Percentiles rank a stretch among this genome's conserved stretches.
Evolutionary conservation across 2,888 invertebrate species (phyloP).

Genomic region (Lasioglossum morio): DNA sequence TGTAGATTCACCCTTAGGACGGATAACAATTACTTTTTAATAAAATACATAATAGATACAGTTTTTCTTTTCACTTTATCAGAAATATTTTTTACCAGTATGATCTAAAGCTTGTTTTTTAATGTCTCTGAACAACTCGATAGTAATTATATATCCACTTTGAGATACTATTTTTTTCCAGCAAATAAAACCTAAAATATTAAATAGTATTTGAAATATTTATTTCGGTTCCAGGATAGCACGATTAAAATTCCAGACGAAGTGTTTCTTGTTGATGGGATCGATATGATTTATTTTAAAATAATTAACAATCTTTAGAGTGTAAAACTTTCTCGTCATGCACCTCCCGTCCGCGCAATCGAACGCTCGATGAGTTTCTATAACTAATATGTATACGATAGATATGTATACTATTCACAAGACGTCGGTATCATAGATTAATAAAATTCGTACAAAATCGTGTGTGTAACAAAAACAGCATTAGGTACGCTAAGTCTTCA

Average conservation of each 20-base stretch:
- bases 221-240: background rate
- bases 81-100: too few species aligned
- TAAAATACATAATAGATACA: too few species aligned
- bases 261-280: conserved; percentile 33
- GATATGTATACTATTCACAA: conserved; percentile 84
- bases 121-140: too few species aligned
- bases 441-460: conserved; percentile 83
- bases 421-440: conserved; percentile 55
- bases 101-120: too few species aligned
- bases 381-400: conserved; percentile 70
- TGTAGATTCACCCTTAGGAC: too few species aligned
- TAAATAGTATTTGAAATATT: too few species aligned
- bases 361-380: conserved; percentile 59
- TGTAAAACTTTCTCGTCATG: conserved; percentile 64
- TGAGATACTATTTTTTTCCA: too few species aligned
- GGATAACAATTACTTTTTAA: too few species aligned
- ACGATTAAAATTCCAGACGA: background rate
- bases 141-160: too few species aligned
- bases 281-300: conserved; percentile 77
- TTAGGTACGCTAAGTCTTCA: conserved; percentile 74
- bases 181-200: too few species aligned
- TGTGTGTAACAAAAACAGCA: conserved; percentile 80
- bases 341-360: conserved; percentile 43
- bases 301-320: conserved; percentile 80
- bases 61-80: too few species aligned